Base-by-base conservation (phyloP, 2,888 invertebrate species). In the Amaurobius ferox region DNA sequence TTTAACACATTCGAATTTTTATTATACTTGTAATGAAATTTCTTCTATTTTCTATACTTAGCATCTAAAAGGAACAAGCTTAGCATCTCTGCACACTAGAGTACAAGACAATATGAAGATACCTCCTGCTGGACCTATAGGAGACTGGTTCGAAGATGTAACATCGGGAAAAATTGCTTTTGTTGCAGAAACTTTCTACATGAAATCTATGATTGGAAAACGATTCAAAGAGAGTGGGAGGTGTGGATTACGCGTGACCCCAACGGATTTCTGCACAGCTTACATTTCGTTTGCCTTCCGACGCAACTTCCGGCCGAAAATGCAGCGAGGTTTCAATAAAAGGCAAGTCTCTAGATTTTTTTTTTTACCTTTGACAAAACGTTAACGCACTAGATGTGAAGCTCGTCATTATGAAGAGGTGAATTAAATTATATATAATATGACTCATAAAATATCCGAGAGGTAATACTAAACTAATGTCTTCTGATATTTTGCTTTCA, bases 271-370 rank as follows among this genome's bases (percentile, higher is more conserved):
- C 19, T 77, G 83, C 23, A n/a, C 81, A 7, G 30, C 64, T n/a
- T 76, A 83, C 48, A 44, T 83, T 11, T 29, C 70, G 0, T 29
- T 83, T 19, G 81, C 44, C 3, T 83, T 83, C 48, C 70, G 70
- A 13, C 70, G 71, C 26, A 19, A 76, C 7, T 68, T 44, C 6
- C 6, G 5, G 0, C 0, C n/a, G 3, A 68, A 11, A 70, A 64
- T 28, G 6, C 55, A 76, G 16, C 39, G 44, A 35, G 32, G n/a
- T 32, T 66, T 66, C n/a, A 66, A 66, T 11, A n/a, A 32, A 9
- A 66, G 32, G 66, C 32, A 32, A 32, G 23, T 13, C 6, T 64
- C 23, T 61, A 0, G 23, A n/a, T 23, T 55, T 55, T 23, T 1
- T n/a, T n/a, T n/a, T n/a, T n/a, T n/a, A n/a, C n/a, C n/a, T n/a